Evolutionary conservation across 1,140 invertebrate species (phyloP), one percentile per base, ranked within the genome.

Genomic region (Drosophila willistoni): DNA sequence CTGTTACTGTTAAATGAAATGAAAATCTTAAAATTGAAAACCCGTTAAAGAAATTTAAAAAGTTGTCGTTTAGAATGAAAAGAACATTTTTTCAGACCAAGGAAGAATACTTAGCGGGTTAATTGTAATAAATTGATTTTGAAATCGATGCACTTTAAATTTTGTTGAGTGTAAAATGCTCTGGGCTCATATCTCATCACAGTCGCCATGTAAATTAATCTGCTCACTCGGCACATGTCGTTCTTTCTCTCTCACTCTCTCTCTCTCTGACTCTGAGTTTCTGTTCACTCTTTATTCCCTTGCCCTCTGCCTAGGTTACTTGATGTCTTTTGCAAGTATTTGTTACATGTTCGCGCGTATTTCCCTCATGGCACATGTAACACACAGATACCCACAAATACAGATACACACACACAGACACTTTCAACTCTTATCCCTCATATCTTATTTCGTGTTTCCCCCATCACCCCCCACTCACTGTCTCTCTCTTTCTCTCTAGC

Each of bases 321-420:
- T 51, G 44, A 51, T 51, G 44, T 51, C 44, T 51, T 51, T 19
- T 51, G 62, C 66, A 69, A 76, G 62, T 64, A 44, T 83, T 73
- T 73, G 81, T 84, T 65, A 80, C 81, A 84, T 83, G 83, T 77
- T 77, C 74, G 61, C 76, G 72, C 67, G 73, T 71, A 89, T 87
- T 87, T 89, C 80, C 84, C 84, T 61, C 56, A 68, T 84, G 84
- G 68, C 84, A 75, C 89, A 81, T 87, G 79, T 80, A 73, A 80
- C 14, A 56, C 75, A 51, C 17, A 51, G 17, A 14, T 12, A 12
- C 17, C 4, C 44, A 3, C 44, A 22, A n/a, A n/a, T n/a, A n/a
- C n/a, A n/a, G n/a, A n/a, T 3, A 19, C 44, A 22, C 17, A 22
- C 44, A 51, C 9, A 54, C 51, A 62, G 51, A 63, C 63, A 55